phyloP scores from a whole-genome alignment of 64 coral and sea anemone genomes.

The Porites lutea region DNA sequence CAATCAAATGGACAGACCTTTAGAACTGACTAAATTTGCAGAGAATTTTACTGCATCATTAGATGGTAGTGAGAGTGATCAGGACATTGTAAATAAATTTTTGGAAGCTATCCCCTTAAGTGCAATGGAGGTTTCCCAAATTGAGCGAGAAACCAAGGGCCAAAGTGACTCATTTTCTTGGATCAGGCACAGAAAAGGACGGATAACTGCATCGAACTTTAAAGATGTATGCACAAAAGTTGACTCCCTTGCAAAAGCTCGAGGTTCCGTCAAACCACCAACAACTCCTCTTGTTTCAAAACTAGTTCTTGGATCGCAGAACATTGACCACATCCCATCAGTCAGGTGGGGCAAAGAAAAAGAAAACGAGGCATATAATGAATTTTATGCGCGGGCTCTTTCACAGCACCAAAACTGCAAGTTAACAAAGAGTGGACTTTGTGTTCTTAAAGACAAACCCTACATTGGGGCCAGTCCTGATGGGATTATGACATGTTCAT shows the following conservation, averaged over 20 bases:
- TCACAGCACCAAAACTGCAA: slow-evolving; percentile 14
- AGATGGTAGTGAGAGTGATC: neutral
- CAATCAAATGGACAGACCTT: neutral
- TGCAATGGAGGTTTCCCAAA: neutral
- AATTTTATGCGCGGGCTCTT: slow-evolving; percentile 26
- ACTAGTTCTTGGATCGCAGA: neutral
- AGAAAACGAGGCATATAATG: neutral
- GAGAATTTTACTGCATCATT: neutral
- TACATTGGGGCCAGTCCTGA: slow-evolving; percentile 62
- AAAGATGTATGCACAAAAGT: slow-evolving; percentile 40
- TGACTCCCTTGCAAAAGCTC: neutral
- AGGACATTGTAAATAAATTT: slow-evolving; percentile 19
- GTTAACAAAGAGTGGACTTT: slow-evolving; percentile 8
- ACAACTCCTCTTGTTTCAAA: slow-evolving; percentile 39
- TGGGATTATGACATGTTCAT: slow-evolving; percentile 35
- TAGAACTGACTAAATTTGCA: slow-evolving; percentile 2
- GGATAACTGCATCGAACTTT: slow-evolving; percentile 37
- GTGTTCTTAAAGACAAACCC: slow-evolving; percentile 46
- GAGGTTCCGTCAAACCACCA: slow-evolving; percentile 33
- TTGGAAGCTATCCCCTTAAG: slow-evolving; percentile 4
- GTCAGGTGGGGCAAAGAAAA: slow-evolving; percentile 45
- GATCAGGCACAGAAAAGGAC: slow-evolving; percentile 35
- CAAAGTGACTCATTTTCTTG: neutral
- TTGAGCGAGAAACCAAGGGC: slow-evolving; percentile 43
- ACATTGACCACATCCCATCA: slow-evolving; percentile 19